Conservation (phyloP, 2,113 vertebrate genomes). For the Ia io region DNA sequence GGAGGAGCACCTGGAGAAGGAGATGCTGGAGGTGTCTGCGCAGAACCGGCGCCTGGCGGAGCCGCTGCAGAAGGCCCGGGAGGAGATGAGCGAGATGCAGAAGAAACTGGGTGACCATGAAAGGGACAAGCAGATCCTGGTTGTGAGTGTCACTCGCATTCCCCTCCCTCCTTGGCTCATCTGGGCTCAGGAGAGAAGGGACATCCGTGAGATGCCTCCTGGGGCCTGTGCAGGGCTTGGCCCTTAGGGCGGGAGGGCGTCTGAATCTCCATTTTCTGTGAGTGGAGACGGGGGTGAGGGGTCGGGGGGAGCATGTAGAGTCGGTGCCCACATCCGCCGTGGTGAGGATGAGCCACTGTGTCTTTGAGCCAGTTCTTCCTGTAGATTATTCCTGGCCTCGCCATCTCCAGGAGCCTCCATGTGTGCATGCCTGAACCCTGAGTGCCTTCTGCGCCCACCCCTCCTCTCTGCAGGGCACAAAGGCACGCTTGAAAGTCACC, state of each 20-base stretch:
- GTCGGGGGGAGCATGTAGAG: fast-evolving
- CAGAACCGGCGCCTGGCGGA: conserved; percentile 86
- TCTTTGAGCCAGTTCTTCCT: neutral
- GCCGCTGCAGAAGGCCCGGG: conserved; percentile 80
- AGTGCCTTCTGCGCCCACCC: neutral
- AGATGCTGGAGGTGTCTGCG: conserved; percentile 79
- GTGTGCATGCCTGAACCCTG: neutral
- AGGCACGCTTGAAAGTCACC: conserved; percentile 81
- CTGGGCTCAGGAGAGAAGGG: neutral
- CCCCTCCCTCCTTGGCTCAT: too few relatives aligned
- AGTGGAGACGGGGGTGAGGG: neutral
- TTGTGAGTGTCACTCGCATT: conserved; percentile 71
- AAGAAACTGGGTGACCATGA: conserved; percentile 79
- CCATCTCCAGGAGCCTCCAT: neutral
- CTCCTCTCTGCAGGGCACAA: conserved; percentile 78
- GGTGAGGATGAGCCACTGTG: neutral
- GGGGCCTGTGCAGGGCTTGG: neutral
- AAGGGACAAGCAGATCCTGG: conserved; percentile 83
- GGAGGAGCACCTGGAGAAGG: conserved; percentile 81
- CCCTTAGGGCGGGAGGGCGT: neutral
- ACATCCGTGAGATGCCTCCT: too few relatives aligned
- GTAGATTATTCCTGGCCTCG: neutral
- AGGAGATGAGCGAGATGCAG: conserved; percentile 81
- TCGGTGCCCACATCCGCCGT: fast-evolving
- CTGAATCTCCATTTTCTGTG: neutral